Conservation (phyloP, 2,113 vertebrate genomes). For the Cyphomyrus discorhynchus region DNA sequence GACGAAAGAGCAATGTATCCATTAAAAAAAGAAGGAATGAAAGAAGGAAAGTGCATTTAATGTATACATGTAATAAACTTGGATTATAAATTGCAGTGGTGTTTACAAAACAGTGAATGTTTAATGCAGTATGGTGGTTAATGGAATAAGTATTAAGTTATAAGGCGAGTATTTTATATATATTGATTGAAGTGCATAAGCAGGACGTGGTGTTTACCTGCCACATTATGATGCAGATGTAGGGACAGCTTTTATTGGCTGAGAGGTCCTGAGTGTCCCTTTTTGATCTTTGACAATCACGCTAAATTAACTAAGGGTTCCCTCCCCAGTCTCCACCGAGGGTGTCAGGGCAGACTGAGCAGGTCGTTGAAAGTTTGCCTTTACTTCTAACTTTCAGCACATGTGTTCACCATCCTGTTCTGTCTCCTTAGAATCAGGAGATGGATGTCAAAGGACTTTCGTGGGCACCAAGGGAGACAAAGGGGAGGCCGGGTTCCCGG, state of each 20-base stretch:
- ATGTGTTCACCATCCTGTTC: slow-evolving; percentile 12
- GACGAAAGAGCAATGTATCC: not conserved
- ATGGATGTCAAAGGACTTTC: slow-evolving; percentile 39
- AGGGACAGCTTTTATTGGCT: not conserved
- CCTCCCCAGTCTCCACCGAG: not conserved
- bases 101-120: not conserved
- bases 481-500: slow-evolving; percentile 76
- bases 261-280: not conserved
- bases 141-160: not conserved
- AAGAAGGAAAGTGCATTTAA: not conserved
- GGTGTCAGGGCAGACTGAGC: not conserved
- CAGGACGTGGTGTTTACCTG: not conserved
- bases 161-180: not conserved
- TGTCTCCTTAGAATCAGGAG: slow-evolving; percentile 34
- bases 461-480: slow-evolving; percentile 76
- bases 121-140: not conserved
- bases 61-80: not conserved
- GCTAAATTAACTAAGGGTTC: not conserved
- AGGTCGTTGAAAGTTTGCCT: not conserved
- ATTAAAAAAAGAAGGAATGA: not conserved
- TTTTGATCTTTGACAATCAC: not conserved
- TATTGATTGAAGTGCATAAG: not conserved
- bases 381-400: not conserved
- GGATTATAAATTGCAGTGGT: not conserved
- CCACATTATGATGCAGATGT: not conserved